These are phyloP conservation scores for Falco novaeseelandiae DNA, from an alignment of 2,797 vertebrate species.

Conservation along the genomic window DNA sequence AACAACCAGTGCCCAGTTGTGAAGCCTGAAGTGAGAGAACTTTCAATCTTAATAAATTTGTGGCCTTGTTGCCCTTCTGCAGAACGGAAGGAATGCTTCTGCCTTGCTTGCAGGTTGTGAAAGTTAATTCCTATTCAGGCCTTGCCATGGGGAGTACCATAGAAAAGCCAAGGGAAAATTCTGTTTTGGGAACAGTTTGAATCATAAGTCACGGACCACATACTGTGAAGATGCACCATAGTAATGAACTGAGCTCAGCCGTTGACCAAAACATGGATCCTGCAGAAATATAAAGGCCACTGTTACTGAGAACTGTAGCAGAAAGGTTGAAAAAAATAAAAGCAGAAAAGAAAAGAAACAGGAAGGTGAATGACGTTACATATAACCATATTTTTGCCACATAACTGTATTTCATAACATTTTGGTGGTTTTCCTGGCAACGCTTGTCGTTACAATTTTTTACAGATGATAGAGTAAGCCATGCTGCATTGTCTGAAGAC, in stretches of 20 bases:
- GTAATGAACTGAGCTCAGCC: background rate
- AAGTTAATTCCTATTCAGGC: background rate
- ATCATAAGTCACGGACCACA: background rate
- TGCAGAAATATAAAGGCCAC: background rate
- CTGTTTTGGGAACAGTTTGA: background rate
- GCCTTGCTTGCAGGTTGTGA: background rate
- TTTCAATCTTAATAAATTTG: background rate
- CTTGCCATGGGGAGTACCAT: background rate
- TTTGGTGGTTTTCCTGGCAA: background rate
- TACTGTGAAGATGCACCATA: background rate
- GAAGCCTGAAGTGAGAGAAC: background rate
- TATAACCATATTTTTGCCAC: background rate
- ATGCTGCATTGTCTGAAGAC: background rate
- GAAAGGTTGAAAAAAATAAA: background rate
- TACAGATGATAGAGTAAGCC: background rate
- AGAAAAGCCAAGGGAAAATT: background rate
- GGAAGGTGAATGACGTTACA: background rate
- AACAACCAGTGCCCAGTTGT: background rate
- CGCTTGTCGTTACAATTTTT: background rate
- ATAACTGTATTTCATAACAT: background rate
- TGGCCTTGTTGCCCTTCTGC: background rate
- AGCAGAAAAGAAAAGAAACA: background rate
- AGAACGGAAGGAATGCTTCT: background rate
- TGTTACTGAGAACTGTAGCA: background rate
- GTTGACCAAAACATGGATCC: background rate